Evolutionary conservation across 2,888 invertebrate species (phyloP).

Genomic region (Drosophila testacea): DNA sequence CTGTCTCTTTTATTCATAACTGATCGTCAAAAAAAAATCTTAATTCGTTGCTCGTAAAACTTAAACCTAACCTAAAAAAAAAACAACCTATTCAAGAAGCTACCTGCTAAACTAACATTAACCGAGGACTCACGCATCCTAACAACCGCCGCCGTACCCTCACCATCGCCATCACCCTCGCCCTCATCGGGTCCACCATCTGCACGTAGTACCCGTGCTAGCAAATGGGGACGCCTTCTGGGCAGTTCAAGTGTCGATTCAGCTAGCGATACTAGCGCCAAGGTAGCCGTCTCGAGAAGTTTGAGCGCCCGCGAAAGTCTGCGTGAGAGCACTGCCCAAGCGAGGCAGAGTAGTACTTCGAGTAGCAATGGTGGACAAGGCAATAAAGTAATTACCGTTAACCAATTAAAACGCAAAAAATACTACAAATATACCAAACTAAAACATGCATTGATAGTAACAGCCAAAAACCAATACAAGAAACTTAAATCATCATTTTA

Average conservation of each 20-base stretch:
- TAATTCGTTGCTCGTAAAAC: conserved; percentile 46
- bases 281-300: conserved; percentile 87
- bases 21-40: conserved; percentile 31
- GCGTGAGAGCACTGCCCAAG: conserved; percentile 85
- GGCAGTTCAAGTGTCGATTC: conserved; percentile 92
- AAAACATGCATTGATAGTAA: neutral
- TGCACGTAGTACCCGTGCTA: conserved; percentile 86
- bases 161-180: conserved; percentile 85
- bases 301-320: conserved; percentile 87
- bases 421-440: conserved; percentile 13
- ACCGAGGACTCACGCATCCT: conserved; percentile 85
- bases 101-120: conserved; percentile 85
- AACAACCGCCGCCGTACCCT: conserved; percentile 84
- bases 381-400: conserved; percentile 85
- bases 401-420: conserved; percentile 38
- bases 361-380: conserved; percentile 86
- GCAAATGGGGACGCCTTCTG: conserved; percentile 94
- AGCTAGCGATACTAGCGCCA: conserved; percentile 87
- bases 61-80: conserved; percentile 30
- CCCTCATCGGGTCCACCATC: conserved; percentile 86
- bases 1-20: conserved; percentile 23
- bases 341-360: conserved; percentile 85
- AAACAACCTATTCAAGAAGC: conserved; percentile 82
- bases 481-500: conserved; percentile 10
- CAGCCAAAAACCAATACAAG: conserved; percentile 45